phyloP scores from a whole-genome alignment of 2,113 vertebrate species.

The Etia nguti region DNA sequence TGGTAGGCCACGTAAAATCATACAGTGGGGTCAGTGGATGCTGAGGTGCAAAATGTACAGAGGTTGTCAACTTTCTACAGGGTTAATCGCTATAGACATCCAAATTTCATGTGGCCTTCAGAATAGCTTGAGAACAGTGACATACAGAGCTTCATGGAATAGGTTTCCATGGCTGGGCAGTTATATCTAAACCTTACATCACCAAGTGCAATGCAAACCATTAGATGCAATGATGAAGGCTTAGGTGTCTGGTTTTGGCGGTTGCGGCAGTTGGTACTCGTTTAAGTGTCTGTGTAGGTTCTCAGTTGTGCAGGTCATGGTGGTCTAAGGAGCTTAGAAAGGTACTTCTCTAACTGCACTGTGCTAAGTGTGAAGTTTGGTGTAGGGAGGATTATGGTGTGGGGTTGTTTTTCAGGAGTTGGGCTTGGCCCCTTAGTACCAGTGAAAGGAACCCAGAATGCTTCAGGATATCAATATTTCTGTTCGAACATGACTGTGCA shows the following conservation, averaged over 20 bases:
- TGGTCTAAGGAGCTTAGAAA: background rate
- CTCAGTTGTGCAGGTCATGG: background rate
- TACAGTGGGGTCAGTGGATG: no score
- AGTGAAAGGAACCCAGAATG: no score
- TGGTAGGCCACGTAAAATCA: no score
- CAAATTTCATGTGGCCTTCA: background rate
- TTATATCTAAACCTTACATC: background rate
- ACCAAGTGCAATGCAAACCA: background rate
- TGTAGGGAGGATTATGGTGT: background rate
- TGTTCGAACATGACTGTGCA: background rate
- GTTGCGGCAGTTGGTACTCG: background rate
- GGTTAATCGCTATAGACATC: background rate
- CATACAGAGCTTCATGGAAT: background rate
- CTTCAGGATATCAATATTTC: background rate
- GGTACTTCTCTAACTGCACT: background rate
- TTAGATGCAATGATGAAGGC: background rate
- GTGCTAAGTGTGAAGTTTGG: background rate
- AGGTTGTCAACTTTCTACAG: background rate
- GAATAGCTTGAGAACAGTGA: background rate
- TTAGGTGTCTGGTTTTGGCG: background rate
- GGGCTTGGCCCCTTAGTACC: background rate
- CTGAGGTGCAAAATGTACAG: background rate
- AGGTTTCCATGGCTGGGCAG: background rate
- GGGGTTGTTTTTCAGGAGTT: background rate
- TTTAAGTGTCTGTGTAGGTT: background rate